Conservation (phyloP, 2,113 vertebrate species). For the Uria aalge region DNA sequence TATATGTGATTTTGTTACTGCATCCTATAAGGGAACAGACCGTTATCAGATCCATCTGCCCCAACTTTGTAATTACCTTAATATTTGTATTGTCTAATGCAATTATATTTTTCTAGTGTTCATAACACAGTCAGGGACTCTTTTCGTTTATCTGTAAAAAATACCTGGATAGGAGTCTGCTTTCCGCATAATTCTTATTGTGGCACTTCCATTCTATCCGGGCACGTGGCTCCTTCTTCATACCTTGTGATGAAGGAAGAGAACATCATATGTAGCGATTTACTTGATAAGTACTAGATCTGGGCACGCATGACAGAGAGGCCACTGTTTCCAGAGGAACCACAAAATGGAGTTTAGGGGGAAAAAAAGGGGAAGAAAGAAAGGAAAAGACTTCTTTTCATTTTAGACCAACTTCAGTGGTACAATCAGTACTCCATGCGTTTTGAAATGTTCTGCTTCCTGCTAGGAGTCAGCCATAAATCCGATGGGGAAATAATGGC, state of each 20-base stretch:
- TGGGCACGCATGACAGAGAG: background rate
- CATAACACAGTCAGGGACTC: background rate
- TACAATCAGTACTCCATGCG: background rate
- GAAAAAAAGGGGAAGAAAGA: background rate
- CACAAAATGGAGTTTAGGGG: background rate
- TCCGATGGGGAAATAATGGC: background rate
- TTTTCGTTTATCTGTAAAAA: background rate
- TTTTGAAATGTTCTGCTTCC: background rate
- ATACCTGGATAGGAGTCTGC: background rate
- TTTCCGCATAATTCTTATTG: background rate
- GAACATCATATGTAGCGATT: background rate
- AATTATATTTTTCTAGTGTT: background rate
- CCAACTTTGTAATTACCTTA: background rate
- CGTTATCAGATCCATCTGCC: background rate
- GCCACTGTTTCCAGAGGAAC: constrained; percentile 14
- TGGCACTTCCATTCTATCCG: background rate
- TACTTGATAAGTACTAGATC: constrained; percentile 20
- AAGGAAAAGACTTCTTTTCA: background rate
- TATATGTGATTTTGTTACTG: background rate
- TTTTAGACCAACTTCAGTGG: background rate
- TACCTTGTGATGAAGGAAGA: constrained; percentile 20
- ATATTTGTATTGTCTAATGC: background rate
- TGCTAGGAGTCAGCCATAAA: background rate
- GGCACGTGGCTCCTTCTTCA: background rate
- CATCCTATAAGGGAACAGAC: background rate